These are phyloP conservation scores for Heliocidaris tuberculata DNA, from an alignment of 35 echinoderm and acorn worm genomes.

Conservation along the genomic window DNA sequence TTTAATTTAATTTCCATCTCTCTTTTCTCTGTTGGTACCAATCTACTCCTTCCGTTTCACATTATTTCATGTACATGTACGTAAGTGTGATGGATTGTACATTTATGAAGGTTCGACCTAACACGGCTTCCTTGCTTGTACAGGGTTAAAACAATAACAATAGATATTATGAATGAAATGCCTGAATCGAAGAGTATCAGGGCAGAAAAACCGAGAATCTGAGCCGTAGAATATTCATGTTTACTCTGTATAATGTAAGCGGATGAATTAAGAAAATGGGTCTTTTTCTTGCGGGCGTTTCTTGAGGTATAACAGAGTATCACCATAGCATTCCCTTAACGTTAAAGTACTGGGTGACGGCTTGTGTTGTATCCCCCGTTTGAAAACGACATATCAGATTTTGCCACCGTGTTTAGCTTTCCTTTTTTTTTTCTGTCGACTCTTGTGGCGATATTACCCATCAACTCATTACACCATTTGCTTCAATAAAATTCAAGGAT, in stretches of 20 bases:
- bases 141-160: constrained; percentile 11
- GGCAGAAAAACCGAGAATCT: background rate
- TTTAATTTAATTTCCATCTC: background rate
- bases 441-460: constrained; percentile 14
- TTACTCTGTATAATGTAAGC: background rate
- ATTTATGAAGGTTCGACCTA: background rate
- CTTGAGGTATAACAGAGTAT: background rate
- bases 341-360: background rate
- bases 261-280: background rate
- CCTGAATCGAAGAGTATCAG: background rate
- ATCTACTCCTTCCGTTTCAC: no score
- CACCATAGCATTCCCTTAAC: background rate
- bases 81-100: background rate
- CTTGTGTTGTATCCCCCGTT: background rate
- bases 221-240: background rate
- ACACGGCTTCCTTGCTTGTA: background rate
- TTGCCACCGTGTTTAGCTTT: background rate
- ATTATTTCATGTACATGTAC: background rate
- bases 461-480: background rate
- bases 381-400: background rate
- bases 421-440: background rate
- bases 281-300: background rate
- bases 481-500: background rate
- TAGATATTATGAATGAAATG: background rate
- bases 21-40: no score